phyloP scores from a whole-genome alignment of 2,797 vertebrate species.

The Adelosebastes latens region DNA sequence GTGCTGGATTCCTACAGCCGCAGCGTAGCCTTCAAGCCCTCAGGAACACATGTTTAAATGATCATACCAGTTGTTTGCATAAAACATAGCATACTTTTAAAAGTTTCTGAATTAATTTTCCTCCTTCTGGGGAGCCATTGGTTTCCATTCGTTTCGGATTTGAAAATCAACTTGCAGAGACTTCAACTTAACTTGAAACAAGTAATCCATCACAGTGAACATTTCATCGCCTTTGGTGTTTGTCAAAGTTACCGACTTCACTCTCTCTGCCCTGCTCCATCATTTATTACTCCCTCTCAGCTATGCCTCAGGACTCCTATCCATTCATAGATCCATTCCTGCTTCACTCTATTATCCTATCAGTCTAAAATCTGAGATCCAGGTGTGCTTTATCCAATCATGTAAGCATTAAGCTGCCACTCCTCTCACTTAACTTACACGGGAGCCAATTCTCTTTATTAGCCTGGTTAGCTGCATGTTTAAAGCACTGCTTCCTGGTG shows the following conservation, averaged over 20 bases:
- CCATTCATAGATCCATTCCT: slow-evolving; percentile 33
- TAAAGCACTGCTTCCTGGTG: background rate
- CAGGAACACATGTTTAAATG: background rate
- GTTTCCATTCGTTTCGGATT: slow-evolving; percentile 8
- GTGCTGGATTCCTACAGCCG: background rate
- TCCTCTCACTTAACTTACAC: background rate
- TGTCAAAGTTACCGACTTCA: slow-evolving; percentile 46
- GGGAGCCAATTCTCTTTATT: background rate
- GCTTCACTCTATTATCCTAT: slow-evolving; percentile 28
- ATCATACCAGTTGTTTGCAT: background rate
- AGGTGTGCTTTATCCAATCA: background rate
- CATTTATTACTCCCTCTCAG: slow-evolving; percentile 53
- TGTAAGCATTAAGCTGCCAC: background rate
- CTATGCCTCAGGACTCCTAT: slow-evolving; percentile 39
- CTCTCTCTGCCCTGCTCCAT: slow-evolving; percentile 31
- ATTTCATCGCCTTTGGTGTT: slow-evolving; percentile 50
- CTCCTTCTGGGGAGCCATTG: background rate
- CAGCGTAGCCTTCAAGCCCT: background rate
- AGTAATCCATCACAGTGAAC: slow-evolving; percentile 48
- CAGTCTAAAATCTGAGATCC: slow-evolving; percentile 31
- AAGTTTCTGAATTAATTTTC: background rate
- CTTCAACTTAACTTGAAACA: slow-evolving; percentile 30
- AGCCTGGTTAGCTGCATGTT: slow-evolving; percentile 4
- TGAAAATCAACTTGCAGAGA: slow-evolving; percentile 15
- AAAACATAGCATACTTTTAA: background rate